Conservation (phyloP, 2,113 vertebrate species). For the Rousettus leschenaultii region DNA sequence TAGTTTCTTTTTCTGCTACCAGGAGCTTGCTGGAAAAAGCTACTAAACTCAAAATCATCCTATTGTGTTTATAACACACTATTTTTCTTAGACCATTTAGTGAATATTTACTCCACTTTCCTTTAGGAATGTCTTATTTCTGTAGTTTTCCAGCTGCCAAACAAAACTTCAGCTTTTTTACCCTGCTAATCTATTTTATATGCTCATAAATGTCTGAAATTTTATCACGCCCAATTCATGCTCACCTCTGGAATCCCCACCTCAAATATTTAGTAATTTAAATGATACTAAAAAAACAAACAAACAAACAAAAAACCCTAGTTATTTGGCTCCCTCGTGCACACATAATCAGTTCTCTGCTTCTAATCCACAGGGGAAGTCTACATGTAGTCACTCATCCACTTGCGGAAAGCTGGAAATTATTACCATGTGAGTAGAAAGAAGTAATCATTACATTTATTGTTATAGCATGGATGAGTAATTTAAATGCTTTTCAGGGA, state of each 20-base stretch:
- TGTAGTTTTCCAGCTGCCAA: background rate
- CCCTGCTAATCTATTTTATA: background rate
- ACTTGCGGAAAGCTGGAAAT: background rate
- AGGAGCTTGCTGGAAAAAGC: background rate
- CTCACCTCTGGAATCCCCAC: background rate
- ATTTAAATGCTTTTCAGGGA: background rate
- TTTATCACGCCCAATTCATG: background rate
- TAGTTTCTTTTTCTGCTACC: background rate
- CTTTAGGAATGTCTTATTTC: background rate
- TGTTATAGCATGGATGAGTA: background rate
- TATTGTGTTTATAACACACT: background rate
- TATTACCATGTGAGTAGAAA: background rate
- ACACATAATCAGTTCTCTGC: background rate
- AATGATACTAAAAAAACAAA: background rate
- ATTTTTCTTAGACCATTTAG: background rate
- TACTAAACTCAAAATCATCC: background rate
- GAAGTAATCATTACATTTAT: background rate
- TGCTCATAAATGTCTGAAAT: constrained; percentile 14
- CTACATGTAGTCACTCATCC: background rate
- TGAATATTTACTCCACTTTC: background rate
- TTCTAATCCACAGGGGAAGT: background rate
- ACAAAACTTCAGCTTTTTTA: background rate
- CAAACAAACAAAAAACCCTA: background rate
- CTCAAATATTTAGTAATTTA: background rate
- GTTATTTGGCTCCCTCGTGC: background rate